A percentile compares a stretch with the other conserved stretches of the same genome.
These are phyloP conservation scores for Carcina quercana DNA, from an alignment of 2,888 invertebrate genomes.

Conservation along the genomic window DNA sequence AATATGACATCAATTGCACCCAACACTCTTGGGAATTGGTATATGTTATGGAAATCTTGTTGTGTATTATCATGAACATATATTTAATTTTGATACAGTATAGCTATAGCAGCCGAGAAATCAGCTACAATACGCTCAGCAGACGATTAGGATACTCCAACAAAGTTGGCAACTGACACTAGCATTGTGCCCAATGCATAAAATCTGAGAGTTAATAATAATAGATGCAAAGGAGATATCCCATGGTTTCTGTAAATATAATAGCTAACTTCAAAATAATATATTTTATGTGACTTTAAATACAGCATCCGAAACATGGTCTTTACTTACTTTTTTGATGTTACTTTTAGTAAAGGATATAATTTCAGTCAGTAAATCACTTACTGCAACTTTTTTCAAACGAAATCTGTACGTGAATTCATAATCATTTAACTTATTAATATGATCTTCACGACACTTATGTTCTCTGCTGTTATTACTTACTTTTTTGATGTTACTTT, in stretches of 20 bases:
- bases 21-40: constrained; percentile 13
- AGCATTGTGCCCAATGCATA: constrained; percentile 24
- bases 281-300: too few relatives aligned
- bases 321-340: too few relatives aligned
- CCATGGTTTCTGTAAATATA: constrained; percentile 19
- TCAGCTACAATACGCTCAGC: constrained; percentile 19
- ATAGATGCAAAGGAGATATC: constrained; percentile 19
- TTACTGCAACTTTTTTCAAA: too few relatives aligned
- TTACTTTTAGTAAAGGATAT: too few relatives aligned
- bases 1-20: constrained; percentile 14
- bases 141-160: constrained; percentile 21
- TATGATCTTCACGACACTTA: too few relatives aligned
- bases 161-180: constrained; percentile 21
- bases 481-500: too few relatives aligned
- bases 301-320: too few relatives aligned
- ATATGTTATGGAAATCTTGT: constrained; percentile 13
- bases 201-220: constrained; percentile 20
- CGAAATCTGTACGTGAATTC: too few relatives aligned
- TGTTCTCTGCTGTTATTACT: too few relatives aligned
- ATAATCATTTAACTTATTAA: too few relatives aligned
- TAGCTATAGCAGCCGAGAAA: constrained; percentile 18
- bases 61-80: constrained; percentile 11
- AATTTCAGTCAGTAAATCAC: too few relatives aligned
- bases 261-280: too few relatives aligned
- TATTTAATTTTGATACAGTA: constrained; percentile 18